Evolutionary conservation across 2,888 invertebrate genomes (phyloP), one percentile per base, ranked within the genome.

Genomic region (Coelopa pilipes): DNA sequence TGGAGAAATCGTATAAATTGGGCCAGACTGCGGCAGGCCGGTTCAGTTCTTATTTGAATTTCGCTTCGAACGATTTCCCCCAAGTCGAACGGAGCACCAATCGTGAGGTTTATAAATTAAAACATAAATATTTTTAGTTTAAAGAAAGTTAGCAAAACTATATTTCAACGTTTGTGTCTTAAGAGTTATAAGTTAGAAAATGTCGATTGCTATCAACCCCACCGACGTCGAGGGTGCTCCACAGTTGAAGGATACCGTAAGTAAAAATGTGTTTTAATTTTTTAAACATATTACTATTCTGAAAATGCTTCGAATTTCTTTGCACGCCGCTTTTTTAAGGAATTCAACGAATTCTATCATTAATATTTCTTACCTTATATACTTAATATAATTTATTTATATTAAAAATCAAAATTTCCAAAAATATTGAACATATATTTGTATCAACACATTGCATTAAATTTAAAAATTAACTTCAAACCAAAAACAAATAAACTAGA

Each of bases 161-260:
- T n/a, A n/a, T n/a, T n/a, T n/a, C n/a, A n/a, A n/a, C 17, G 55
- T 55, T 50, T 34, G 24, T 53, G 50, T 13, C 15, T 13, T 67
- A 53, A 67, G 17, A 68, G 45, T 68, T 62, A 72, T 57, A 55
- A 49, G 15, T 19, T 49, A 65, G 11, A 82, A 77, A 74, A 84
- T 84, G 84, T 81, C 84, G 65, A 80, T 84, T 73, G 80, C 81
- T n/a, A 85, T 84, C 71, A 80, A 79, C 65, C 77, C 77, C 73
- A 77, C 82, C 73, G 82, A 81, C 67, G 79, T 81, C 50, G 73
- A 67, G 12, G 49, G 80, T 60, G 80, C 77, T 66, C 83, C 84
- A 76, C 81, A 83, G 24, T 78, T 85, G 53, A 85, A 85, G 80
- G 84, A 85, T 80, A 78, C 81, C 79, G 84, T 85, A 82, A 85